A percentile compares a stretch with the other conserved stretches of the same genome.
These are phyloP conservation scores for Cyphomyrus plagiostoma DNA, from an alignment of 2,113 vertebrate genomes.

Conservation along the genomic window DNA sequence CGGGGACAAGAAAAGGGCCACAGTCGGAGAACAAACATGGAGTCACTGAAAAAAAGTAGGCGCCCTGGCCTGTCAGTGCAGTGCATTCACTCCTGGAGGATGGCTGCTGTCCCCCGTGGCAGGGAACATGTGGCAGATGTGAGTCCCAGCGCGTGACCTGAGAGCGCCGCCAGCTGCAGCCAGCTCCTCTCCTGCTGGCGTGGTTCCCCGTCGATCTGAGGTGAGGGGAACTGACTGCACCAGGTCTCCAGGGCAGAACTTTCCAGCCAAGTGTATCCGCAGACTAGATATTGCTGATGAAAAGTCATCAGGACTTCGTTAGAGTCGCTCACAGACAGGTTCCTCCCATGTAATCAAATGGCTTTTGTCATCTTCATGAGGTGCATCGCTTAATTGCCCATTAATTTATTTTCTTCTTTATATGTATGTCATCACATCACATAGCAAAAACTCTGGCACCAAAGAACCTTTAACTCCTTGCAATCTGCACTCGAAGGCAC, in stretches of 20 bases:
- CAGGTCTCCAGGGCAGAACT: constrained; percentile 82
- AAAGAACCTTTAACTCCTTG: constrained; percentile 69
- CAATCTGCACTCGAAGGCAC: constrained; percentile 61
- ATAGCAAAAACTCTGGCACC: constrained; percentile 68
- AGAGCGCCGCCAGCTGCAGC: constrained; percentile 76
- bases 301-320: constrained; percentile 97
- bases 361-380: constrained; percentile 99
- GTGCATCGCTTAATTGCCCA: constrained; percentile 99
- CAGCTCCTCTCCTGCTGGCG: constrained; percentile 79
- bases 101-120: constrained; percentile 71
- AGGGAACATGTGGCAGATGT: constrained; percentile 80
- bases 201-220: constrained; percentile 80
- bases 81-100: constrained; percentile 46
- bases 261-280: constrained; percentile 89
- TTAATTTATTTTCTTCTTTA: constrained; percentile 76
- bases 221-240: constrained; percentile 91
- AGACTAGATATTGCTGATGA: constrained; percentile 88
- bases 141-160: constrained; percentile 84
- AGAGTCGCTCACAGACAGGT: constrained; percentile 86
- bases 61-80: constrained; percentile 37
- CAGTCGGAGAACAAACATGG: constrained; percentile 17
- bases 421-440: constrained; percentile 93
- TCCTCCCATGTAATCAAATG: constrained; percentile 94
- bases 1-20: background rate
- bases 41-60: constrained; percentile 22